Base-by-base conservation (phyloP, 2,888 invertebrate species). In the Malthinus flaveolus region DNA sequence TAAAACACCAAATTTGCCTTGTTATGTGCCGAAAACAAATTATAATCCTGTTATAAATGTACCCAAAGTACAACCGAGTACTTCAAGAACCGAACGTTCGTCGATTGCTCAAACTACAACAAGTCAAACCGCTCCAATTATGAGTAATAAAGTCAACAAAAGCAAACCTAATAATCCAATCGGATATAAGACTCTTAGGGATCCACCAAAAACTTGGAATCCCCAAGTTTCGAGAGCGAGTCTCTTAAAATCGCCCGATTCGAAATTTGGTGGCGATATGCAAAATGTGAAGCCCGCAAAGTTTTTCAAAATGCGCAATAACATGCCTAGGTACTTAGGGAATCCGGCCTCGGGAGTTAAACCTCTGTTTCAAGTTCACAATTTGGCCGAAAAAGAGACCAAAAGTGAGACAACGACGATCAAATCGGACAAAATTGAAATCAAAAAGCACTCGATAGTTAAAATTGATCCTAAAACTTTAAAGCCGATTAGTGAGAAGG, bases 141-240 rank as follows among this genome's bases (percentile, higher is more conserved):
- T 60, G 35, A 71, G 54, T 61, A 45, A 68, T 32, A 63, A 60
- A 62, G 44, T 49, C 8, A 67, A 69, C 31, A 76, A 75, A 56
- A 61, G 66, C 3, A 78, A 77, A 68, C 66, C 75, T 3, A 72
- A 67, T 50, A 69, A 79, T 13, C 75, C 81, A 1, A 74, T 80
- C 6, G 82, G 83, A 1, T 85, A 85, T 66, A 86, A 85, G 67
- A 85, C 85, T 1, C 72, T 85, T 7, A 78, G 84, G 12, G 82
- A 82, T 66, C 84, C 85, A 0, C 84, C 85, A 0, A 84, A 83
- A 68, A 81, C 81, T 10, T 85, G 85, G 85, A 85, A 85, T 71
- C 85, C 85, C 2, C 84, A 83, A 39, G 76, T 85, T 34, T 80
- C 84, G 1, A 79, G 82, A 59, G 80, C 81, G 49, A 79, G 80